Base-by-base conservation (phyloP, 1,140 invertebrate species). In the Oreohelix idahoensis region DNA sequence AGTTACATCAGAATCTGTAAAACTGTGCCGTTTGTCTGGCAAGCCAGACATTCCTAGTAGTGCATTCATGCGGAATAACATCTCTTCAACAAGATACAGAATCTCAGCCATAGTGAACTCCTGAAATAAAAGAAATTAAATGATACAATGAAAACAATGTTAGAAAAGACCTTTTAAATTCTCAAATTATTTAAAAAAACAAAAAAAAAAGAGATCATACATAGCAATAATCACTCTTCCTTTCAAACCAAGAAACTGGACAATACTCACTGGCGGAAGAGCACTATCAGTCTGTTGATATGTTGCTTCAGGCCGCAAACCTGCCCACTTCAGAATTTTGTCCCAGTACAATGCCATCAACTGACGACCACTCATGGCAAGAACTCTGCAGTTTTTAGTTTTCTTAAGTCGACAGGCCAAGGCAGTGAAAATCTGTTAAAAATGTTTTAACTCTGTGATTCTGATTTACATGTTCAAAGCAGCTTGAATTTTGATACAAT, bases 41-140 rank as follows among this genome's bases (percentile, higher is more conserved):
- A 92, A 86, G 71, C 88, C 86, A 75, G 87, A 88, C 1, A 87
- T 88, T 26, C 91, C 92, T n/a, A 90, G 86, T 29, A 92, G 84
- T 0, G 90, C 89, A 79, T 89, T 91, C 88, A 92, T 92, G 20
- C 91, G 87, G 89, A 92, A 92, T 53, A 92, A 87, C 75, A 93
- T 79, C 79, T 93, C 92, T 71, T 93, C 92, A 32, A 93, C 92
- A 79, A 92, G 91, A 82, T 92, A 92, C 81, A 92, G 90, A 76
- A 93, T 91, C 82, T 93, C 92, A 13, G 91, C 91, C 90, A 93
- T 90, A 10, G 90, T 92, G 80, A 92, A 93, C 85, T 93, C 92
- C 91, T 92, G 86, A 23, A 69, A 39, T 26, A 35, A 79, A 32
- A 71, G n/a, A n/a, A 66, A 10, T 29, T 66, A 66, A 32, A 32